phyloP scores from a whole-genome alignment of 2,888 invertebrate species.

The Chaetogeoica ovagalla region DNA sequence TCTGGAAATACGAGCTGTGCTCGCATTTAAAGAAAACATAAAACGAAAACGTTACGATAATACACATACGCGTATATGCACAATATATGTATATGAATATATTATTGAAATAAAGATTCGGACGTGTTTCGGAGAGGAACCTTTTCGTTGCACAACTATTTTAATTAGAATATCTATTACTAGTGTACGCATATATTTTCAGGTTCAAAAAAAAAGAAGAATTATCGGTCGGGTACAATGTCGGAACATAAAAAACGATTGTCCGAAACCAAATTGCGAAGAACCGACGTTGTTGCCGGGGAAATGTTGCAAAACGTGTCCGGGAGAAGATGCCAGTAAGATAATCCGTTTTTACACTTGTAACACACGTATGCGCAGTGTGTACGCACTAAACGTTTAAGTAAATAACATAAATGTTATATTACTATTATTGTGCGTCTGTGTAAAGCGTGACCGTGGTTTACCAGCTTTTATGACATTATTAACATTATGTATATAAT shows the following conservation, averaged over 20 bases:
- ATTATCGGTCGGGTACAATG: conserved; percentile 88
- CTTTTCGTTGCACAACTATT: too few relatives aligned
- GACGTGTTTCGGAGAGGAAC: too few relatives aligned
- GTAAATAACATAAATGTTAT: too few relatives aligned
- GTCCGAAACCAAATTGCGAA: conserved; percentile 83
- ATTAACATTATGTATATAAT: too few relatives aligned
- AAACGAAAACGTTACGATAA: too few relatives aligned
- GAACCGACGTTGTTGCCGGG: conserved; percentile 83
- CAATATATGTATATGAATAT: too few relatives aligned
- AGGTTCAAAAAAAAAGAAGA: conserved; percentile 86
- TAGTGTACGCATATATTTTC: conserved; percentile 57
- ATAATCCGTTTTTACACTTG: conserved; percentile 18
- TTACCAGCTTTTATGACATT: too few relatives aligned
- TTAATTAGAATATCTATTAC: background rate
- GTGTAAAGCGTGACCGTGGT: too few relatives aligned
- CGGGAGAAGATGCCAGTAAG: conserved; percentile 65
- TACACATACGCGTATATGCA: too few relatives aligned
- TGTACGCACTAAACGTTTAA: background rate
- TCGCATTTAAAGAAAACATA: too few relatives aligned
- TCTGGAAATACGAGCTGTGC: background rate
- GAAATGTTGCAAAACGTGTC: conserved; percentile 90
- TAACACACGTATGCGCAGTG: background rate
- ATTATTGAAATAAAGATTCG: too few relatives aligned
- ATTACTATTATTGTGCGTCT: too few relatives aligned
- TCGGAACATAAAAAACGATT: conserved; percentile 88